Evolutionary conservation across 2,888 invertebrate species (phyloP).

Genomic region (Scaptomyza reducta): DNA sequence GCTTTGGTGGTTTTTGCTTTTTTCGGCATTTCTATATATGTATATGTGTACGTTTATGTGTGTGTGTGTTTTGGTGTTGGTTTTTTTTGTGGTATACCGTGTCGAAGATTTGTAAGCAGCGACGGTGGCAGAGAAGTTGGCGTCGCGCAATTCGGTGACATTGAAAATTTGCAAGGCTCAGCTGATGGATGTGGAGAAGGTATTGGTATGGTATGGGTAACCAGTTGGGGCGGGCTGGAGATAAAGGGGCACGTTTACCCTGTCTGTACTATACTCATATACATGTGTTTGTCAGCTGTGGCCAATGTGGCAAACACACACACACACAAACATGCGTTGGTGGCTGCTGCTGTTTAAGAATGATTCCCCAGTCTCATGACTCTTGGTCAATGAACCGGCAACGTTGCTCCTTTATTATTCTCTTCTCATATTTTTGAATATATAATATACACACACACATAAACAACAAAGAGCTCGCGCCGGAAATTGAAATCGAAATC

Average conservation of each 20-base stretch:
- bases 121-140: conserved; percentile 61
- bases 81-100: conserved; percentile 41
- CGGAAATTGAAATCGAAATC: conserved; percentile 45
- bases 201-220: conserved; percentile 10
- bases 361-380: conserved; percentile 52
- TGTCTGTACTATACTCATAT: conserved; percentile 29
- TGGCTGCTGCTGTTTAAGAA: conserved; percentile 30
- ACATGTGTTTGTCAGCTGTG: conserved; percentile 49
- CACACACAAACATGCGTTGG: conserved; percentile 9
- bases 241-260: conserved; percentile 26
- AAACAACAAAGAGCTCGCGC: conserved; percentile 34
- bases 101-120: conserved; percentile 79
- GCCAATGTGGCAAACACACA: conserved; percentile 28
- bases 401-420: conserved; percentile 20
- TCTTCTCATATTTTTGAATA: conserved; percentile 31
- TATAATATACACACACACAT: conserved; percentile 17
- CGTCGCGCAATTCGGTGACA: conserved; percentile 76
- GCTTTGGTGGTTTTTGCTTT: conserved; percentile 61
- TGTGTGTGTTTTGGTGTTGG: conserved; percentile 8
- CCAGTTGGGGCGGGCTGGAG: conserved; percentile 5
- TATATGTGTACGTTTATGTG: conserved; percentile 10
- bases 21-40: conserved; percentile 39
- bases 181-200: conserved; percentile 35
- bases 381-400: conserved; percentile 73
- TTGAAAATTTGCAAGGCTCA: conserved; percentile 78